Evolutionary conservation across 2,888 invertebrate genomes (phyloP).

Genomic region (Pteria penguin): DNA sequence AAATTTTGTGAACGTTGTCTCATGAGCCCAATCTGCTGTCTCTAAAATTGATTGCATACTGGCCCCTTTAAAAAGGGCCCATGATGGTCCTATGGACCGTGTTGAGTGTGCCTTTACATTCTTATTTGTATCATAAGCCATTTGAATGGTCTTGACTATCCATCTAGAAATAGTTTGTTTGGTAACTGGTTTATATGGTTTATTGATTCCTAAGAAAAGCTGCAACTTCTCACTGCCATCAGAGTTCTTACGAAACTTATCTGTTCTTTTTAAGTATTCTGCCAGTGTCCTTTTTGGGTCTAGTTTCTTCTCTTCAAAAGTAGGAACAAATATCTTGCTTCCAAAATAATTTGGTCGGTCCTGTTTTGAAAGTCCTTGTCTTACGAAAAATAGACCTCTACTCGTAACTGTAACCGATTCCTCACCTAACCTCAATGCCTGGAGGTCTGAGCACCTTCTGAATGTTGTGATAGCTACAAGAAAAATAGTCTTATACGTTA

Average conservation of each 20-base stretch:
- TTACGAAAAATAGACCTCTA: slow-evolving; percentile 5
- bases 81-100: slow-evolving; percentile 6
- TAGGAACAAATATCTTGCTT: slow-evolving; percentile 11
- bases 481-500: slow-evolving; percentile 2
- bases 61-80: slow-evolving; percentile 19
- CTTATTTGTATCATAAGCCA: neutral
- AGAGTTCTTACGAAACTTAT: neutral
- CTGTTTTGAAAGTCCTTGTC: slow-evolving; percentile 7
- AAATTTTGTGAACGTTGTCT: neutral
- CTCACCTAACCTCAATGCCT: neutral
- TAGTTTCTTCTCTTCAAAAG: slow-evolving; percentile 11
- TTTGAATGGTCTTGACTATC: too few relatives aligned
- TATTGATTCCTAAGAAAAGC: neutral
- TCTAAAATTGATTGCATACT: neutral
- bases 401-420: neutral
- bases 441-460: slow-evolving; percentile 4
- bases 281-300: slow-evolving; percentile 11
- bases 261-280: slow-evolving; percentile 27
- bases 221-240: neutral
- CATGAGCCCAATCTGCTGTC: neutral
- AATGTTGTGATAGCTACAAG: slow-evolving; percentile 1
- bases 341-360: neutral
- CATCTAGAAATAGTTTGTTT: too few relatives aligned
- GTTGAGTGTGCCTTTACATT: slow-evolving; percentile 18
- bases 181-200: slow-evolving; percentile 3